Percentiles rank a stretch among this genome's conserved stretches.
These are phyloP conservation scores for Sepiola atlantica DNA, from an alignment of 2,888 invertebrate genomes.

Conservation along the genomic window DNA sequence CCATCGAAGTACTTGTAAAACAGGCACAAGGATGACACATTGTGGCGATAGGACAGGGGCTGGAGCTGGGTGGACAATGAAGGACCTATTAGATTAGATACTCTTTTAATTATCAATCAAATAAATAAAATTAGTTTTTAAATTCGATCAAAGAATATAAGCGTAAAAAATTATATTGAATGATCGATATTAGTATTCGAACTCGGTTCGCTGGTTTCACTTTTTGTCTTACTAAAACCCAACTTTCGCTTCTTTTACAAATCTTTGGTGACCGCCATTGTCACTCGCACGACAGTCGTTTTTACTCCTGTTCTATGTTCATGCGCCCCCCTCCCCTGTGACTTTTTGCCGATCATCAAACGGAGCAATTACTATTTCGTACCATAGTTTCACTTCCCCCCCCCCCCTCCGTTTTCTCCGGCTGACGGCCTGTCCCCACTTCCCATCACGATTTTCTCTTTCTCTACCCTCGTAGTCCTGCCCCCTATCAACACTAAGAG, in stretches of 20 bases:
- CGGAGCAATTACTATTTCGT: background rate
- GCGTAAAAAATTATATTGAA: background rate
- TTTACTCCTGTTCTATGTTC: background rate
- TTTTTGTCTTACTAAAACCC: background rate
- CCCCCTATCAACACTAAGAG: background rate
- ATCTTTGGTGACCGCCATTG: background rate
- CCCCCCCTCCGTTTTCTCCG: background rate
- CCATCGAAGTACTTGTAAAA: too few relatives aligned
- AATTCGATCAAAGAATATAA: too few relatives aligned
- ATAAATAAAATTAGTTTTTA: too few relatives aligned
- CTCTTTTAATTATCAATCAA: too few relatives aligned
- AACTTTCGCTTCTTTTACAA: background rate
- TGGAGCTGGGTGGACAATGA: too few relatives aligned
- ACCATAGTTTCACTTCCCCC: background rate
- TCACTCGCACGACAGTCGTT: background rate
- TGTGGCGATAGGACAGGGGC: too few relatives aligned
- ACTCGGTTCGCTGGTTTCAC: background rate
- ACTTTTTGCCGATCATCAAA: background rate
- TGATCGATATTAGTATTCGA: background rate
- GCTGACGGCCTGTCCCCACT: background rate
- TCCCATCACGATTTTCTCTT: background rate
- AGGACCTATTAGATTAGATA: too few relatives aligned
- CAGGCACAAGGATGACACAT: too few relatives aligned
- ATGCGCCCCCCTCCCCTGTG: background rate
- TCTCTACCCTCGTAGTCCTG: background rate